Evolutionary conservation across 2,888 invertebrate species (phyloP), one percentile per base, ranked within the genome.

Genomic region (Neria commutata): DNA sequence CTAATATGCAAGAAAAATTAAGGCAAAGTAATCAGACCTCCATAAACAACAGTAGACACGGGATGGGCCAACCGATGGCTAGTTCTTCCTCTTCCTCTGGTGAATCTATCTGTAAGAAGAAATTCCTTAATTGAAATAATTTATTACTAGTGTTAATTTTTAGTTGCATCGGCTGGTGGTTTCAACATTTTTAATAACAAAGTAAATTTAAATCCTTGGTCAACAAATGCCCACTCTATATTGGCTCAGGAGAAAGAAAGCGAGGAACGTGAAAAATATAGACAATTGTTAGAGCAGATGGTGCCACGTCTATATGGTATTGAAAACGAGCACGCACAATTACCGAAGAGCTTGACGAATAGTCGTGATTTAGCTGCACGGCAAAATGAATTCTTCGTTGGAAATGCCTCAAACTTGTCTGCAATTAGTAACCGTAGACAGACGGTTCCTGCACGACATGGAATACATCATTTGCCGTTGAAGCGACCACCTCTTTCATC

Each of bases 281-380:
- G 73, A 25, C 75, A 67, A 26, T 67, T 77, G 24, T 60, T 76
- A 45, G 53, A 67, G 58, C 56, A 76, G 62, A 40, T 62, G 54
- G 61, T 67, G 29, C 63, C 69, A 19, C 62, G 65, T 48, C 55
- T 71, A 1, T 73, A 71, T 48, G 64, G 67, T 50, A 54, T 62
- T 11, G 50, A 60, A 1, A 54, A 47, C 1, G 60, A 59, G 21
- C 54, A 56, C 26, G 37, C 63, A 45, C 52, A 54, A 40, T n/a
- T 59, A 54, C 45, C 60, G 19, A 50, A 58, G 42, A 46, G 54
- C 17, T 54, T 61, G 42, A 42, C 60, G 1, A 55, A 53, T 11
- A 54, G 51, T 1, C 54, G 48, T 33, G 50, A 48, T 4, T 45
- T 56, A 26, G 52, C 1, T 11, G 25, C 50, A 49, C 55, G 62